Evolutionary conservation across 2,113 vertebrate genomes (phyloP).

Genomic region (Pelecanoides urinatrix): DNA sequence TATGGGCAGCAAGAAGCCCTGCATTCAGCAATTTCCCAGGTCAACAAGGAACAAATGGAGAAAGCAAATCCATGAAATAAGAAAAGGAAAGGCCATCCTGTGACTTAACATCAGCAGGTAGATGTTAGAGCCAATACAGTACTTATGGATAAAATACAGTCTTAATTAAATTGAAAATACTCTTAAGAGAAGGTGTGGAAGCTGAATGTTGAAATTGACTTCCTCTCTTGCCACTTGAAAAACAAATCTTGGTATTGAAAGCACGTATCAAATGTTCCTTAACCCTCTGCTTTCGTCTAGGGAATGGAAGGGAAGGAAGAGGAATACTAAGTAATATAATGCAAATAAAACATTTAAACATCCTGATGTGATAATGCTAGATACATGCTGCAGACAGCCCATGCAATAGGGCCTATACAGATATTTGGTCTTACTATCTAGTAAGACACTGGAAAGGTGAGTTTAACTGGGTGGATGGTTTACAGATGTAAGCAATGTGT

Average conservation of each 20-base stretch:
- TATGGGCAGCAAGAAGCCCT: slow-evolving; percentile 26
- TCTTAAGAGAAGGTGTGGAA: background rate
- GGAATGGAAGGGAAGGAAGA: background rate
- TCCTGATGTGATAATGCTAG: background rate
- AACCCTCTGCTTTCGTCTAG: background rate
- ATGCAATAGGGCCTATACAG: background rate
- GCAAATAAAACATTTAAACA: background rate
- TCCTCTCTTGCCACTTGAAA: background rate
- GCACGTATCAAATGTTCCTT: background rate
- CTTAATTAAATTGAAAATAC: slow-evolving; percentile 43
- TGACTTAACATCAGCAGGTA: slow-evolving; percentile 22
- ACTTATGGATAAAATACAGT: background rate
- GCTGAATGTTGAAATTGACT: background rate
- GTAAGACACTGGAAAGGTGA: background rate
- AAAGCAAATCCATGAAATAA: slow-evolving; percentile 62
- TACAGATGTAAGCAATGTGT: background rate
- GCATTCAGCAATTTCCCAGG: slow-evolving; percentile 66
- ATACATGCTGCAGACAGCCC: background rate
- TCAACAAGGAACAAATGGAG: slow-evolving; percentile 64
- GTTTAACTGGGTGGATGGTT: background rate
- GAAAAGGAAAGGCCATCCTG: slow-evolving; percentile 52
- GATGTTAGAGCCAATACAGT: background rate
- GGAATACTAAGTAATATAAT: background rate
- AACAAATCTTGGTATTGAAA: background rate
- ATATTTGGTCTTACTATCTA: background rate